Base-by-base conservation (phyloP, 1,140 invertebrate genomes). In the Drepana arcuata region DNA sequence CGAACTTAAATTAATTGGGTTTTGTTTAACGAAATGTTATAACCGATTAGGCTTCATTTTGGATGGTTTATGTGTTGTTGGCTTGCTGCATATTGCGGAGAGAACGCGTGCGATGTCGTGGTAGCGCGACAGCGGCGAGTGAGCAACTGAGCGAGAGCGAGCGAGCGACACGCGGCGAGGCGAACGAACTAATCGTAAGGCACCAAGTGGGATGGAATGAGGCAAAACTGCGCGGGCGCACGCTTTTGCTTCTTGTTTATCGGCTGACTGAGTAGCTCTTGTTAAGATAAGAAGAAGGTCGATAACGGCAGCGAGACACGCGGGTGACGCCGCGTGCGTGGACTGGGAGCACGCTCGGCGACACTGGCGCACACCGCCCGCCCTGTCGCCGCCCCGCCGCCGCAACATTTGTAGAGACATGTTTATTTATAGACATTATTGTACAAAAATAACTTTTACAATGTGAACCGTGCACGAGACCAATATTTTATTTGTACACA, bases 21-120 rank as follows among this genome's bases (percentile, higher is more conserved):
- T 24, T 72, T 73, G 73, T 54, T 62, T 58, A 68, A 59, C 59
- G 45, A 71, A 75, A 78, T 67, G 77, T 81, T 81, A 81, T 81
- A 81, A 79, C 77, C 69, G 66, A 74, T 79, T 67, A 45, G 72
- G 77, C 77, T 81, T 81, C 77, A 81, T 81, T 75, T 77, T 81
- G 70, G 62, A 69, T 61, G 72, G 59, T 73, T 81, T 81, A 81
- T 79, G 72, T 81, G 70, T 77, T 74, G 72, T 77, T 77, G 66
- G 71, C 60, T 62, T 71, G 71, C 58, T 65, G 66, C 77, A 81
- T 81, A 63, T 44, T 69, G 70, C 67, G 72, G 64, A 53, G 48
- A 66, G 53, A 41, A 62, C 61, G 56, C 68, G 57, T 44, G 58
- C 48, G 46, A 46, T 54, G 60, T 59, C 66, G 59, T 78, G 68